These are phyloP conservation scores for Hemibagrus wyckioides DNA, from an alignment of 2,113 vertebrate genomes.

Conservation along the genomic window DNA sequence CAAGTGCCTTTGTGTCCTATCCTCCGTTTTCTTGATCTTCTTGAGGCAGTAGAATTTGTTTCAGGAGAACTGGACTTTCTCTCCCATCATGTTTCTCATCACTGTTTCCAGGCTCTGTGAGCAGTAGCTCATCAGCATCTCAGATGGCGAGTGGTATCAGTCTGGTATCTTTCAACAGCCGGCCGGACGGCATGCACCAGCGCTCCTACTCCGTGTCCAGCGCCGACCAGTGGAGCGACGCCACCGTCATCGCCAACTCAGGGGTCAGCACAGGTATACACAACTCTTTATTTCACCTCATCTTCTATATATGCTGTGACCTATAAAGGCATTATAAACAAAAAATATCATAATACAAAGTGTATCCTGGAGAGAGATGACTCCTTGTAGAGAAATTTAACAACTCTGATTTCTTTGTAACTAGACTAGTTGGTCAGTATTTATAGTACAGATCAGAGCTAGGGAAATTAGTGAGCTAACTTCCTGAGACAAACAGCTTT, in stretches of 20 bases:
- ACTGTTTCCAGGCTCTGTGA: slow-evolving; percentile 81
- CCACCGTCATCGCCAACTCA: slow-evolving; percentile 94
- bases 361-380: not conserved
- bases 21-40: not conserved
- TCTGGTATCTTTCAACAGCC: slow-evolving; percentile 89
- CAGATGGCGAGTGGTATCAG: slow-evolving; percentile 92
- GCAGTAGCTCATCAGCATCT: slow-evolving; percentile 84
- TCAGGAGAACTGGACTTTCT: not conserved
- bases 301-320: not conserved
- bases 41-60: not conserved
- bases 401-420: not conserved
- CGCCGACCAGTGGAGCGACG: slow-evolving; percentile 97
- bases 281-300: not conserved
- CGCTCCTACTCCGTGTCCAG: slow-evolving; percentile 97
- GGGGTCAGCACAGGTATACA: slow-evolving; percentile 91
- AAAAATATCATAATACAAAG: not conserved
- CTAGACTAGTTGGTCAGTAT: not conserved
- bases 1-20: not conserved
- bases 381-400: not conserved
- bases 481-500: not conserved
- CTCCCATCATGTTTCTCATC: not conserved
- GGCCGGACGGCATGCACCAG: slow-evolving; percentile 92
- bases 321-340: not conserved
- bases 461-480: not conserved
- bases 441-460: not conserved